These are phyloP conservation scores for Megamerina dolium DNA, from an alignment of 2,888 invertebrate species.

Conservation along the genomic window DNA sequence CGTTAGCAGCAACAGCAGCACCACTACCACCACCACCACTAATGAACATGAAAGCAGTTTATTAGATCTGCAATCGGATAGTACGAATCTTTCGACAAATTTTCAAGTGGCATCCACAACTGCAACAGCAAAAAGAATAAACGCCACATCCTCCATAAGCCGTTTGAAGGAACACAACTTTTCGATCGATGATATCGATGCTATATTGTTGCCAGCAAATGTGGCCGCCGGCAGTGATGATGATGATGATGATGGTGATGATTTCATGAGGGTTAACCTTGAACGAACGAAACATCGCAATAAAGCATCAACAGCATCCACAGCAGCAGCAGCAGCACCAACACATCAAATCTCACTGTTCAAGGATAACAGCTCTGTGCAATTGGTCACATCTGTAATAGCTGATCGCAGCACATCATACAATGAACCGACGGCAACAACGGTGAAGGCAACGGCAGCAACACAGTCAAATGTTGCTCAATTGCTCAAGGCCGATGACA, in stretches of 20 bases:
- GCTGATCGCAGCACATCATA: constrained; percentile 9
- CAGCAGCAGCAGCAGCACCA: not conserved
- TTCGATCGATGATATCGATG: constrained; percentile 32
- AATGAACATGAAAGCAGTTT: constrained; percentile 8
- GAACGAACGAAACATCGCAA: no score
- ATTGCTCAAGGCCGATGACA: constrained; percentile 36
- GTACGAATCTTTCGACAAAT: constrained; percentile 1
- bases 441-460: constrained; percentile 8
- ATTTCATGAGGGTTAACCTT: constrained; percentile 10
- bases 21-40: constrained; percentile 9
- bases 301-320: constrained; percentile 1
- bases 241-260: not conserved
- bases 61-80: constrained; percentile 21
- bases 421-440: constrained; percentile 10
- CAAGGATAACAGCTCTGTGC: constrained; percentile 24
- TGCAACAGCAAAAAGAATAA: constrained; percentile 8
- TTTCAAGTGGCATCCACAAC: constrained; percentile 11
- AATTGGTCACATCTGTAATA: constrained; percentile 31
- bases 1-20: constrained; percentile 5
- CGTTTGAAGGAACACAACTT: constrained; percentile 15
- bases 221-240: constrained; percentile 2
- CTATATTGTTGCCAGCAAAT: constrained; percentile 39
- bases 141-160: no score
- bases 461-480: constrained; percentile 24
- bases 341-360: constrained; percentile 14